These are phyloP conservation scores for Heteropelma amictum DNA, from an alignment of 2,888 invertebrate genomes.

Conservation along the genomic window DNA sequence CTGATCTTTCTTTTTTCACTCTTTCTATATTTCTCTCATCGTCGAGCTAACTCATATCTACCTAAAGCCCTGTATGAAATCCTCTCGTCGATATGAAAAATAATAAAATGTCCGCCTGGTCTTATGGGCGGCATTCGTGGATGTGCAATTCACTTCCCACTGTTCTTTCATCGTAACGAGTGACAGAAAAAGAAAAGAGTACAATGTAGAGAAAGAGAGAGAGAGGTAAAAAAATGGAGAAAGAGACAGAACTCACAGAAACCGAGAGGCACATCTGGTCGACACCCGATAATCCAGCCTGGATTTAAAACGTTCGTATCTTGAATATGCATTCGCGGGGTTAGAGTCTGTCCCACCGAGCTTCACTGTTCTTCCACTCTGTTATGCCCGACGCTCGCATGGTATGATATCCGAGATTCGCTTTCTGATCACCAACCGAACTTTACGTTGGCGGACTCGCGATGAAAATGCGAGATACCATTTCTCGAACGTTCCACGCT, in stretches of 20 bases:
- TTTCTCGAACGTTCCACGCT: conserved; percentile 11
- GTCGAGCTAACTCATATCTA: conserved; percentile 44
- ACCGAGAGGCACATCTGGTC: conserved; percentile 41
- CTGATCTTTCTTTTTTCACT: conserved; percentile 57
- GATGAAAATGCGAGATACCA: conserved; percentile 19
- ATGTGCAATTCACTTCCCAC: conserved; percentile 42
- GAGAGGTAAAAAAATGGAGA: too few relatives aligned
- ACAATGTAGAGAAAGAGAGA: conserved; percentile 30
- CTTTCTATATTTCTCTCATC: conserved; percentile 51
- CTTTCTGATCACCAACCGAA: conserved; percentile 35
- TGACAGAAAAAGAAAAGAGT: too few relatives aligned
- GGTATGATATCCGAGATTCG: conserved; percentile 40
- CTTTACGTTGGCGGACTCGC: conserved; percentile 30
- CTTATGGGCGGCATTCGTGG: conserved; percentile 50
- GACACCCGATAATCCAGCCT: conserved; percentile 68
- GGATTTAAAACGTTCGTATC: conserved; percentile 76
- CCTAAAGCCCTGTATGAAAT: conserved; percentile 51
- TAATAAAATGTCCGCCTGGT: conserved; percentile 64
- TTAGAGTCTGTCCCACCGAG: conserved; percentile 60
- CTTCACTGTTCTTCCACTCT: conserved; percentile 38
- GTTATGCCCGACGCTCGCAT: conserved; percentile 41
- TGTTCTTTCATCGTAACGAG: conserved; percentile 26
- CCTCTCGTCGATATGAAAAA: conserved; percentile 71
- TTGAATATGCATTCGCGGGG: conserved; percentile 73
- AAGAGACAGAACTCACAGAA: conserved; percentile 7